Base-by-base conservation (phyloP, 2,113 vertebrate genomes). In the Martes martes region DNA sequence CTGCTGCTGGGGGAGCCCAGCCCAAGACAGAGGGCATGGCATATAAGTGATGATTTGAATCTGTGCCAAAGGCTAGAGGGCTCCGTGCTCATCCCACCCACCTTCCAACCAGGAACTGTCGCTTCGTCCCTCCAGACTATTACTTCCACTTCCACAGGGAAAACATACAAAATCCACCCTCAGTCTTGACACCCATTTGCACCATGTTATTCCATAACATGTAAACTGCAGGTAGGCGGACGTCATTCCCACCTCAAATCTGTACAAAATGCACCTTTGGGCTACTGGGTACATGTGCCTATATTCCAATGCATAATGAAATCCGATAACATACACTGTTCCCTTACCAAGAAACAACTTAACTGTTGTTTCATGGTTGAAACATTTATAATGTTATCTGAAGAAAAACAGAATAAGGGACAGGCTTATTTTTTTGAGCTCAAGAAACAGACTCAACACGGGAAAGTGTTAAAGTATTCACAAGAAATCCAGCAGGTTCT, bases 81-180 rank as follows among this genome's bases (percentile, higher is more conserved):
- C 18, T 55, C n/a, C 2, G 1, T 4, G 52, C 6, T 2, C 0
- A 1, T 57, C 55, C 45, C 8, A 26, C 7, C 6, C 3, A 0
- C 45, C 6, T 65, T 55, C 71, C 50, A n/a, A 6, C 11, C 26
- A 16, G 8, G 21, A 80, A 79, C 26, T 79, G 6, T 23, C 11
- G 0, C 16, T 79, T 28, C 0, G 9, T 42, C 33, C 2, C 39
- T 57, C 57, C 28, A 73, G 6, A n/a, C 8, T 26, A 18, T 45
- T 33, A 63, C 26, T 69, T 42, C 57, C 15, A 33, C 2, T 76
- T 89, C 47, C 33, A 73, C 33, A 33, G 26, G 52, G 45, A 89
- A 89, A 85, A 55, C 5, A 89, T 28, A 31, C 14, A 57, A 80
- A 80, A 76, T 7, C 5, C 28, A 88, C 19, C 23, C 13, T 24